Percentiles rank a stretch among this genome's conserved stretches.
phyloP scores from a whole-genome alignment of 1,140 invertebrate genomes.

The Gryllus bimaculatus region DNA sequence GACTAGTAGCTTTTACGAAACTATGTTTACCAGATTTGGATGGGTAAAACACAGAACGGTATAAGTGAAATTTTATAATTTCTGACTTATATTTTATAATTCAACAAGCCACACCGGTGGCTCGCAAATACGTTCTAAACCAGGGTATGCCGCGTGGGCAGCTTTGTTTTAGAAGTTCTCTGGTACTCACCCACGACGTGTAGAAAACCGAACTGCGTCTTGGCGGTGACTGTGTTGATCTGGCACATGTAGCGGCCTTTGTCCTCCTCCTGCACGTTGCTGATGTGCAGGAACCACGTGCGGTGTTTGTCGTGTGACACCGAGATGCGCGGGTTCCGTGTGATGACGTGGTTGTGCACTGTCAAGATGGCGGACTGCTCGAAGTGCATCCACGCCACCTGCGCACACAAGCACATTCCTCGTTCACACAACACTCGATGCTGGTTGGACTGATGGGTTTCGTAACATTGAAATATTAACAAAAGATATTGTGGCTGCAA shows the following conservation, averaged over 20 bases:
- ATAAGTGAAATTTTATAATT: too few species aligned
- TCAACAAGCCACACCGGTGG: too few species aligned
- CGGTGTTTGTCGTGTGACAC: constrained; percentile 78
- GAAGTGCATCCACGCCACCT: constrained; percentile 93
- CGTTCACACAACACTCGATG: too few species aligned
- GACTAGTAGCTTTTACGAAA: too few species aligned
- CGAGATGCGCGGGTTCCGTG: constrained; percentile 80
- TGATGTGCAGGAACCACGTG: constrained; percentile 86
- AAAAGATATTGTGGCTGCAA: too few species aligned
- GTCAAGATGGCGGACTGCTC: constrained; percentile 88
- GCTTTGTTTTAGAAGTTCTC: background rate
- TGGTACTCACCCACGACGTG: constrained; percentile 78
- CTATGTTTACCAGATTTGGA: too few species aligned
- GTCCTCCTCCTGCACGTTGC: constrained; percentile 81
- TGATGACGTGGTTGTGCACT: constrained; percentile 86
- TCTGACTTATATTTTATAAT: too few species aligned
- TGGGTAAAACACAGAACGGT: too few species aligned
- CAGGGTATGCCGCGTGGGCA: background rate
- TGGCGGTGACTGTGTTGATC: constrained; percentile 87
- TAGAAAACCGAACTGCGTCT: constrained; percentile 84
- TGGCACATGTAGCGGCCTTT: constrained; percentile 92
- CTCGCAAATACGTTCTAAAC: too few species aligned
- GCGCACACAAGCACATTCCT: constrained; percentile 25
- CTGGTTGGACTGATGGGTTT: too few species aligned
- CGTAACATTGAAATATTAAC: too few species aligned